These are phyloP conservation scores for Magallana nippona DNA, from an alignment of 2,888 invertebrate genomes.

Conservation along the genomic window DNA sequence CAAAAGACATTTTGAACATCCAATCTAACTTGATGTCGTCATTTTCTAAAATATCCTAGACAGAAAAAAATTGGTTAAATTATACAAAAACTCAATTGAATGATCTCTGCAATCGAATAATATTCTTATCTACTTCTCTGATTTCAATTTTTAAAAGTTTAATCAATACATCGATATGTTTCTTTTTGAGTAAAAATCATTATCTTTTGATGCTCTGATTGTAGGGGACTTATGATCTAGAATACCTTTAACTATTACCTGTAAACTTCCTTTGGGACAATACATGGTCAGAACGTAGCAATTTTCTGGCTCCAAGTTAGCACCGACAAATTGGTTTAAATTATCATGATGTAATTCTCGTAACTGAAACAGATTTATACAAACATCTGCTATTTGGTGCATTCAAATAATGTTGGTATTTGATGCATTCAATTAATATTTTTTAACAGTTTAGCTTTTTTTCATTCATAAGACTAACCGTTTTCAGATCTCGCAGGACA, in stretches of 20 bases:
- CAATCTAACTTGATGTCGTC: slow-evolving; percentile 72
- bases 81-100: background rate
- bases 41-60: slow-evolving; percentile 73
- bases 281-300: slow-evolving; percentile 89
- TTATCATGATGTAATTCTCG: slow-evolving; percentile 92
- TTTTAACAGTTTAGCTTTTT: no score
- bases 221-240: no score
- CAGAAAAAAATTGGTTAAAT: slow-evolving; percentile 22
- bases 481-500: slow-evolving; percentile 70
- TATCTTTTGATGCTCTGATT: background rate
- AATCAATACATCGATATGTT: no score
- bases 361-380: slow-evolving; percentile 84
- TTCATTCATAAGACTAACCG: no score
- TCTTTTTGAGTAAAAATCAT: no score
- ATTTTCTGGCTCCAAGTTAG: slow-evolving; percentile 88
- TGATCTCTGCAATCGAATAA: no score
- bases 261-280: slow-evolving; percentile 89
- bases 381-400: background rate
- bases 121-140: no score
- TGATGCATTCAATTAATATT: no score
- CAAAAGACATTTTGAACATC: slow-evolving; percentile 74
- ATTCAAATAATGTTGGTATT: background rate
- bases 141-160: no score
- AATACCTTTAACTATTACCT: slow-evolving; percentile 67
- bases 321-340: slow-evolving; percentile 90